phyloP scores from a whole-genome alignment of 2,797 vertebrate species.

The Paedocypris micromegethes region DNA sequence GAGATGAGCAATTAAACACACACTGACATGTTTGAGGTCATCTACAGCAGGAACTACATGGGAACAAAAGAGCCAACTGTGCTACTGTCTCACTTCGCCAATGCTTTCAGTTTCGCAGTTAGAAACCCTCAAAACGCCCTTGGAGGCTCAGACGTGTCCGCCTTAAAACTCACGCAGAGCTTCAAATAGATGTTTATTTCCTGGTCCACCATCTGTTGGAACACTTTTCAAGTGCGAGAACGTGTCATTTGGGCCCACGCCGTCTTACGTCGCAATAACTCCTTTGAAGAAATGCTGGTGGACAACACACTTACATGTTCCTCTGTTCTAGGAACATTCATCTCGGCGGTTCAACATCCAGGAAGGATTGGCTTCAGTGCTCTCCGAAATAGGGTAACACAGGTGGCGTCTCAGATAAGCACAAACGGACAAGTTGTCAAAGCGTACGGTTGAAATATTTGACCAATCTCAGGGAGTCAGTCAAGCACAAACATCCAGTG shows the following conservation, averaged over 20 bases:
- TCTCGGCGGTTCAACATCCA: conserved; percentile 15
- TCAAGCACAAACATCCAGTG: background rate
- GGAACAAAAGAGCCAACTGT: background rate
- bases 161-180: conserved; percentile 21
- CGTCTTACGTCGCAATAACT: background rate
- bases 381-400: conserved; percentile 24
- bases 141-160: conserved; percentile 15
- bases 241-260: background rate
- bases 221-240: background rate
- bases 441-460: conserved; percentile 12
- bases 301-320: background rate
- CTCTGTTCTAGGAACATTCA: background rate
- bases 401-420: conserved; percentile 30
- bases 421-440: conserved; percentile 18
- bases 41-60: no score
- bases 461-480: conserved; percentile 25
- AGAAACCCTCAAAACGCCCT: conserved; percentile 20
- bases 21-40: background rate
- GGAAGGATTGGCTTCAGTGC: conserved; percentile 8
- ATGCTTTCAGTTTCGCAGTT: conserved; percentile 2
- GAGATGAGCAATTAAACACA: conserved; percentile 1
- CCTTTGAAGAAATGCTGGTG: background rate
- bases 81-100: conserved; percentile 1
- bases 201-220: conserved; percentile 21
- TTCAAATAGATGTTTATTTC: conserved; percentile 24